Conservation (phyloP, 2,888 invertebrate species). For the Congeria kusceri region DNA sequence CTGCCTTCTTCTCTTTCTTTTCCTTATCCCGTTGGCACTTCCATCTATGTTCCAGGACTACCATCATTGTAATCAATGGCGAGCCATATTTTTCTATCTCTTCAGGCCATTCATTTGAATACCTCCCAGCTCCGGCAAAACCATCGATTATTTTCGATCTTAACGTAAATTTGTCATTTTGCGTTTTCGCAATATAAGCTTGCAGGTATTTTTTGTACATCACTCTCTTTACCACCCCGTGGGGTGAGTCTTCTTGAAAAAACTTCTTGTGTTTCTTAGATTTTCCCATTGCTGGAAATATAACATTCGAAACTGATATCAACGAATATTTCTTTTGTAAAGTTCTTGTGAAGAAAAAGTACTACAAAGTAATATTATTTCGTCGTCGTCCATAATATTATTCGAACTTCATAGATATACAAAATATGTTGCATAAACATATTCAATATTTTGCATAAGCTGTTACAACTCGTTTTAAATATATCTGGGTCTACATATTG, state of each 20-base stretch:
- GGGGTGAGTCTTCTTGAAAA: conserved; percentile 18
- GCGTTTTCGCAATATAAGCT: conserved; percentile 19
- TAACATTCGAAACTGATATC: too few relatives aligned
- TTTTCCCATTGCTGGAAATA: not conserved
- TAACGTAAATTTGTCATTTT: not conserved
- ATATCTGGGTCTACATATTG: too few relatives aligned
- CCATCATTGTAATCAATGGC: conserved; percentile 22
- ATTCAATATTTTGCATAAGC: too few relatives aligned
- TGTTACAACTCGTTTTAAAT: too few relatives aligned
- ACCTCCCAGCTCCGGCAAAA: conserved; percentile 22
- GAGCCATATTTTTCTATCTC: conserved; percentile 27
- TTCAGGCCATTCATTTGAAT: conserved; percentile 7
- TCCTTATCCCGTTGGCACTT: not conserved
- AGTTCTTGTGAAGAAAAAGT: too few relatives aligned
- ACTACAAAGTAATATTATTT: too few relatives aligned
- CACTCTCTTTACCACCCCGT: conserved; percentile 24
- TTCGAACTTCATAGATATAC: too few relatives aligned
- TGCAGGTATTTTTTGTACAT: conserved; percentile 28
- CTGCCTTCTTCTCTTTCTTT: not conserved
- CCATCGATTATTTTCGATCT: conserved; percentile 17
- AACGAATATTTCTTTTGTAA: too few relatives aligned
- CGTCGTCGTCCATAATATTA: too few relatives aligned
- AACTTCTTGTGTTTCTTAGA: not conserved
- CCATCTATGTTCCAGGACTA: conserved; percentile 3
- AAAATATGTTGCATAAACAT: too few relatives aligned